Conservation (phyloP, 53 echinoderm and acorn worm species). For the Patiria pectinifera region DNA sequence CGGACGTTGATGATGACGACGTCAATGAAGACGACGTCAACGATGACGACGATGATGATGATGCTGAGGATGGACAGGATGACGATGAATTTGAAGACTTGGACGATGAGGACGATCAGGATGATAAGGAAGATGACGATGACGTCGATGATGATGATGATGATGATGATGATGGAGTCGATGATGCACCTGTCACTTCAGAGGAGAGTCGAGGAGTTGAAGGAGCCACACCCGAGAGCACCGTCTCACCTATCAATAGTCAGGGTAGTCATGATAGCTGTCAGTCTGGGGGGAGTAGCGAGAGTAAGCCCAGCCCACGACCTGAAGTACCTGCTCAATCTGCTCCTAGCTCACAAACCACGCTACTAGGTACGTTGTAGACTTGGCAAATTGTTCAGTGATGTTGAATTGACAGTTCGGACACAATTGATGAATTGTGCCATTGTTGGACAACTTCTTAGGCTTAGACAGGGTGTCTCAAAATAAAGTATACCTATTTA, state of each 20-base stretch:
- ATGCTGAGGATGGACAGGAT: slow-evolving; percentile 23
- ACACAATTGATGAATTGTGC: too few relatives aligned
- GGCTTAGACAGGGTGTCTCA: too few relatives aligned
- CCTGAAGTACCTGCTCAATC: not conserved
- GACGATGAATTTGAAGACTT: slow-evolving; percentile 59
- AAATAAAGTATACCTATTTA: too few relatives aligned
- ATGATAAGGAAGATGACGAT: slow-evolving; percentile 57
- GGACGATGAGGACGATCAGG: slow-evolving; percentile 62
- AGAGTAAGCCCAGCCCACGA: not conserved
- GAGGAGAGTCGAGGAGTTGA: slow-evolving; percentile 62
- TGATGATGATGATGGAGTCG: slow-evolving; percentile 45
- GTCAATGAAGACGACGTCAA: slow-evolving; percentile 55
- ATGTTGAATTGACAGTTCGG: too few relatives aligned
- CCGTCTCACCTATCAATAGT: slow-evolving; percentile 27
- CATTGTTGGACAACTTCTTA: too few relatives aligned
- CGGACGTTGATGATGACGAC: slow-evolving; percentile 61
- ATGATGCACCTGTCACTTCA: slow-evolving; percentile 39
- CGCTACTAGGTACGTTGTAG: slow-evolving; percentile 30
- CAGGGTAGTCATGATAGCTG: slow-evolving; percentile 56
- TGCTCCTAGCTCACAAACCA: slow-evolving; percentile 48
- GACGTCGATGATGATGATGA: slow-evolving; percentile 51
- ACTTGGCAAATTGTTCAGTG: too few relatives aligned
- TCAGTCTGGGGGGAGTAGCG: slow-evolving; percentile 45
- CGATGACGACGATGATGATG: slow-evolving; percentile 57
- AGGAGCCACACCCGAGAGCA: slow-evolving; percentile 35